Evolutionary conservation across 2,888 invertebrate genomes (phyloP).

Genomic region (Scotopteryx bipunctaria): DNA sequence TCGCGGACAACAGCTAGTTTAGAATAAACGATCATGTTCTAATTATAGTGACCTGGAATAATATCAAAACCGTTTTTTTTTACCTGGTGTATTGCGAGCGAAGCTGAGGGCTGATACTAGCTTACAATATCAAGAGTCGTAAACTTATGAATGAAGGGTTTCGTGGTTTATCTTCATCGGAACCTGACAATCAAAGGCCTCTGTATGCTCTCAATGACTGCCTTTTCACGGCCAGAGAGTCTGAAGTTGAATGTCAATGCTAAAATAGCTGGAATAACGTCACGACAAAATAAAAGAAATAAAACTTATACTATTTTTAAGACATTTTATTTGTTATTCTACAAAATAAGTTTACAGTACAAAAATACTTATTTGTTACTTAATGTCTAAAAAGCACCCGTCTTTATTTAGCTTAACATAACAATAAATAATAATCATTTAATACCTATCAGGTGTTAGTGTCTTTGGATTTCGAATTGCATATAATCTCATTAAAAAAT

Average conservation of each 20-base stretch:
- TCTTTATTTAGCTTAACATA: background rate
- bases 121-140: background rate
- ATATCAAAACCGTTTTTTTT: too few relatives aligned
- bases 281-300: too few relatives aligned
- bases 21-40: too few relatives aligned
- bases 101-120: too few relatives aligned
- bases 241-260: slow-evolving; percentile 4
- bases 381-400: background rate
- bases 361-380: too few relatives aligned
- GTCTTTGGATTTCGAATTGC: slow-evolving; percentile 12
- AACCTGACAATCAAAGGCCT: slow-evolving; percentile 49
- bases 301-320: too few relatives aligned
- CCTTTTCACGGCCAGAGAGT: slow-evolving; percentile 45
- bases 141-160: slow-evolving; percentile 25
- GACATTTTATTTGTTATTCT: too few relatives aligned
- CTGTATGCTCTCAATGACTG: slow-evolving; percentile 42
- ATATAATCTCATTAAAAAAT: background rate
- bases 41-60: too few relatives aligned
- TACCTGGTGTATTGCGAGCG: too few relatives aligned
- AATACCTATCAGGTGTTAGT: slow-evolving; percentile 1
- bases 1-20: too few relatives aligned
- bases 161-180: slow-evolving; percentile 68
- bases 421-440: background rate
- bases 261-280: background rate
- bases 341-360: background rate